Conservation (phyloP, 2,888 invertebrate genomes). For the Mesodorylaimus sp. region DNA sequence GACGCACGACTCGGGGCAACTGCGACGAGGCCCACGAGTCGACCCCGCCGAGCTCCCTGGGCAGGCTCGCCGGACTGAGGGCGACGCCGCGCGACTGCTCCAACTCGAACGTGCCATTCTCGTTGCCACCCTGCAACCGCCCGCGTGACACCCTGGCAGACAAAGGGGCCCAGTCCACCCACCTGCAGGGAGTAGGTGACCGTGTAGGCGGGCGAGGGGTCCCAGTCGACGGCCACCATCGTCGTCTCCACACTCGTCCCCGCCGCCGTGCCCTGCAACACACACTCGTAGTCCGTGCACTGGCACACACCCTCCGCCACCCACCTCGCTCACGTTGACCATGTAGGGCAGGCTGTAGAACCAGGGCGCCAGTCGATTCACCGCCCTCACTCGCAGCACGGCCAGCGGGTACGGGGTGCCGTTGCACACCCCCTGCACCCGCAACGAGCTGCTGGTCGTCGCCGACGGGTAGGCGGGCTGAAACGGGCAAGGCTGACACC, state of each 20-base stretch:
- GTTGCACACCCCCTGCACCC: neutral
- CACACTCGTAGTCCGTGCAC: neutral
- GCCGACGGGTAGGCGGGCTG: neutral
- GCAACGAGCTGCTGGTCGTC: neutral
- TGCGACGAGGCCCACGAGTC: neutral
- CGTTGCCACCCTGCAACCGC: neutral
- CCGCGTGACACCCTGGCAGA: neutral
- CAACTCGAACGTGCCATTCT: neutral
- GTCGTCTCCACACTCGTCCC: neutral
- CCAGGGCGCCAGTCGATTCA: neutral
- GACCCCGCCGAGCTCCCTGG: neutral
- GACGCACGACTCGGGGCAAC: neutral
- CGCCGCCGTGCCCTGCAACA: neutral
- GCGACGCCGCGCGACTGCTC: neutral
- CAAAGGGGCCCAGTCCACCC: neutral
- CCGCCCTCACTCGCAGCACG: neutral
- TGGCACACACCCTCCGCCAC: neutral
- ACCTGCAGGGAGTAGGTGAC: neutral
- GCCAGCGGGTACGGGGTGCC: neutral
- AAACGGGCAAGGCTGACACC: no score
- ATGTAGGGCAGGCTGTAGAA: neutral
- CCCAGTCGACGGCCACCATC: constrained; percentile 4
- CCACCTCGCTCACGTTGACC: neutral
- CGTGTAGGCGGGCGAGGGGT: neutral
- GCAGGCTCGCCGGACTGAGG: neutral